Evolutionary conservation across 2,797 vertebrate genomes (phyloP).

Genomic region (Spinibarbus caldwelli): DNA sequence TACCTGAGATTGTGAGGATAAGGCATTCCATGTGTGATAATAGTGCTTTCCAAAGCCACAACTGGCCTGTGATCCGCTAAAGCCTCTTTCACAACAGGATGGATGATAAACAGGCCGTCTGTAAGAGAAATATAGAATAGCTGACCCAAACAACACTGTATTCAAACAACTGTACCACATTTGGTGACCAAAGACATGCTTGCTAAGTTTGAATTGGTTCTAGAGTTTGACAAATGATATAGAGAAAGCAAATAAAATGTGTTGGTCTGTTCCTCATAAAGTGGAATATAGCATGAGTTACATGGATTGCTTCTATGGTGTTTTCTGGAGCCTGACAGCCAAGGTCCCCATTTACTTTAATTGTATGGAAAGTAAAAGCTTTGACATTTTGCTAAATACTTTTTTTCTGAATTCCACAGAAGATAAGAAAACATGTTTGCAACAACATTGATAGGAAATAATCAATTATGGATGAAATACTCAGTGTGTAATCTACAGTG

Average conservation of each 20-base stretch:
- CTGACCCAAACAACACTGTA: background rate
- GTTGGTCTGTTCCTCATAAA: background rate
- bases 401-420: background rate
- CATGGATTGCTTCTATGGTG: too few species aligned
- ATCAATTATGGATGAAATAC: background rate
- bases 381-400: background rate
- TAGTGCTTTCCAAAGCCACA: constrained; percentile 90
- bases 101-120: constrained; percentile 82
- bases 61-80: constrained; percentile 80
- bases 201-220: background rate
- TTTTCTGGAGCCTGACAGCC: background rate
- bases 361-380: background rate
- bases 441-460: background rate
- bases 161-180: background rate
- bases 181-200: background rate
- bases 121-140: constrained; percentile 2
- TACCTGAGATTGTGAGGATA: constrained; percentile 91
- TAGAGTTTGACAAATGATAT: background rate
- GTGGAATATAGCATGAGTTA: background rate
- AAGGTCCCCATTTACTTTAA: background rate
- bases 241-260: background rate
- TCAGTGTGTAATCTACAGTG: background rate
- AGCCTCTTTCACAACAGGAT: constrained; percentile 81
- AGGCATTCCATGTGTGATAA: constrained; percentile 92
- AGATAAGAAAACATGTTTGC: background rate